These are phyloP conservation scores for Noctua pronuba DNA, from an alignment of 2,888 invertebrate species.

Conservation along the genomic window DNA sequence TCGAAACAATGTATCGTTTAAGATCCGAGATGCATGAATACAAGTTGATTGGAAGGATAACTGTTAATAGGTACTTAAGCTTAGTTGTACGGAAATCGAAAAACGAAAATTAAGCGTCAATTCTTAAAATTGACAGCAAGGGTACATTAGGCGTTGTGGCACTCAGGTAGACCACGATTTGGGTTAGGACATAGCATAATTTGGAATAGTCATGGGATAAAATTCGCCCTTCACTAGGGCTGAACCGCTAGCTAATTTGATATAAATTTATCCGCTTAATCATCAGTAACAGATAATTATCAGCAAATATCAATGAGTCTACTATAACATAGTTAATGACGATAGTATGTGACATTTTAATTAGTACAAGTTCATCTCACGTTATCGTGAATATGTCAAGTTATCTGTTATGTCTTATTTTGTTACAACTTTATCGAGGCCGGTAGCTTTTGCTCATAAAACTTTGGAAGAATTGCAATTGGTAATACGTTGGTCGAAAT, in stretches of 20 bases:
- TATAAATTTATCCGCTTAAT: not conserved
- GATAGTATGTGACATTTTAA: conserved; percentile 13
- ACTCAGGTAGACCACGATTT: not conserved
- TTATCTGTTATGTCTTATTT: conserved; percentile 6
- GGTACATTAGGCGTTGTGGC: not conserved
- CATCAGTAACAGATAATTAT: not conserved
- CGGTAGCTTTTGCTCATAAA: not conserved
- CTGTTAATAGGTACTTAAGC: not conserved
- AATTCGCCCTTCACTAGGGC: not conserved
- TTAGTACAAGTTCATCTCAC: conserved; percentile 17
- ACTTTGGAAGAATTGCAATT: not conserved
- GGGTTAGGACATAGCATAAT: not conserved
- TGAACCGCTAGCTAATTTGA: not conserved
- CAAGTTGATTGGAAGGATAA: not conserved
- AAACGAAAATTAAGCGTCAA: not conserved
- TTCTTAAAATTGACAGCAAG: not conserved
- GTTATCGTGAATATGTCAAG: conserved; percentile 30
- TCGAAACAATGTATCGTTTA: conserved; percentile 30
- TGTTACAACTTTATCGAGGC: not conserved
- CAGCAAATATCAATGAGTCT: conserved; percentile 6
- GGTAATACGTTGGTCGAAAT: not conserved
- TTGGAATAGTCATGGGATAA: too few species aligned
- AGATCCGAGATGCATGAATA: not conserved
- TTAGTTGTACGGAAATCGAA: not conserved
- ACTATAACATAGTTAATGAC: not conserved